phyloP scores from a whole-genome alignment of 2,113 vertebrate genomes.

The Anoura caudifer region DNA sequence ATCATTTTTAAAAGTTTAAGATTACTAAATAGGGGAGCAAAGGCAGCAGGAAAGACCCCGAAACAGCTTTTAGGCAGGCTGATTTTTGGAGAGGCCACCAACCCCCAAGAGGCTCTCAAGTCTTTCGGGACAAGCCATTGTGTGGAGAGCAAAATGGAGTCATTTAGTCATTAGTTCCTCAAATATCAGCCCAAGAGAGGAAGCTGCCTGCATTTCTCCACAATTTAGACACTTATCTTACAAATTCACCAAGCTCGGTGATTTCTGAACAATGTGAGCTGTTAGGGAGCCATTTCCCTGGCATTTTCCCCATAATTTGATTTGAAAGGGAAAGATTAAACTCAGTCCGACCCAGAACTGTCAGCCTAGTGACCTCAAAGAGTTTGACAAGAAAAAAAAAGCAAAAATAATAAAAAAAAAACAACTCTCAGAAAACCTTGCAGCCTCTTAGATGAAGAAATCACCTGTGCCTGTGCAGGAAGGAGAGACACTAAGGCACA shows the following conservation, averaged over 20 bases:
- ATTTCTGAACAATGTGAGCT: slow-evolving; percentile 76
- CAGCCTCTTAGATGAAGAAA: slow-evolving; percentile 40
- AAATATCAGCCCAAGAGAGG: slow-evolving; percentile 56
- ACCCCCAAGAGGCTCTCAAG: background rate
- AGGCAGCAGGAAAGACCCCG: background rate
- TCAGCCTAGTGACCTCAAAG: slow-evolving; percentile 67
- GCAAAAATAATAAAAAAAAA: background rate
- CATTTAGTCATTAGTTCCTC: slow-evolving; percentile 71
- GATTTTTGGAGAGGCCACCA: slow-evolving; percentile 49
- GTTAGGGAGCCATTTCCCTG: slow-evolving; percentile 72
- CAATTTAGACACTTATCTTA: slow-evolving; percentile 77
- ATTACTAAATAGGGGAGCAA: slow-evolving; percentile 8
- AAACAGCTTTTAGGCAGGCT: slow-evolving; percentile 36
- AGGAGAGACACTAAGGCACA: background rate
- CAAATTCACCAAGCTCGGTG: slow-evolving; percentile 73
- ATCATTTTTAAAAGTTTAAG: slow-evolving; percentile 32
- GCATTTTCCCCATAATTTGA: slow-evolving; percentile 77
- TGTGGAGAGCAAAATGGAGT: slow-evolving; percentile 62
- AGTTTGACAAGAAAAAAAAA: slow-evolving; percentile 56
- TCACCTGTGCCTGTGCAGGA: background rate
- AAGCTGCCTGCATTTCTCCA: slow-evolving; percentile 63
- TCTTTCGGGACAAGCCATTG: slow-evolving; percentile 35
- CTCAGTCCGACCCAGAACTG: slow-evolving; percentile 66
- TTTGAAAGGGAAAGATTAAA: slow-evolving; percentile 77
- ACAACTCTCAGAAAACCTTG: background rate